phyloP scores from a whole-genome alignment of 2,888 invertebrate genomes.

The Phania funesta region DNA sequence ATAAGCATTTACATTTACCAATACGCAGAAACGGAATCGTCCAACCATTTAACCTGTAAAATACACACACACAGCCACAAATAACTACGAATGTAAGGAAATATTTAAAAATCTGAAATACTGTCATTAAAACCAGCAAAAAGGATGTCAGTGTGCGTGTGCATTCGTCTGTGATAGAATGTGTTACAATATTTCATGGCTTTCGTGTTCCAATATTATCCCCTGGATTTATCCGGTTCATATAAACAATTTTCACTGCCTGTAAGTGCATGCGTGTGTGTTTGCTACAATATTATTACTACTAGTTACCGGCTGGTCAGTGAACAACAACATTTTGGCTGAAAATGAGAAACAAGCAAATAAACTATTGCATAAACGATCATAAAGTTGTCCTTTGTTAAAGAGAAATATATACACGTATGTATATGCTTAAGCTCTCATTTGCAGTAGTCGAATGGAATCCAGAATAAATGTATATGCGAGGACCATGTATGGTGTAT shows the following conservation, averaged over 20 bases:
- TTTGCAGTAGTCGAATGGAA: neutral
- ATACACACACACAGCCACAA: neutral
- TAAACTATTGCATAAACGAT: conserved; percentile 2
- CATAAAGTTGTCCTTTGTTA: conserved; percentile 33
- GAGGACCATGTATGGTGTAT: conserved; percentile 13
- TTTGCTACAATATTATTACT: conserved; percentile 28
- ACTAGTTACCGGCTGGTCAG: conserved; percentile 39
- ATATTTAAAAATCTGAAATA: conserved; percentile 18
- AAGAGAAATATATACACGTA: neutral
- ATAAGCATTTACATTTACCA: conserved; percentile 2
- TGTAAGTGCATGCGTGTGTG: neutral
- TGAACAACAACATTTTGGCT: conserved; percentile 15
- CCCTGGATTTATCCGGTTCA: conserved; percentile 42
- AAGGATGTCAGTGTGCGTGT: neutral
- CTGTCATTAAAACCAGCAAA: conserved; percentile 2
- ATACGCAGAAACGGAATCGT: neutral
- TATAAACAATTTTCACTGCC: conserved; percentile 33
- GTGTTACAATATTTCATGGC: conserved; percentile 47
- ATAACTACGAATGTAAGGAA: conserved; percentile 16
- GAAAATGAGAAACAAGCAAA: neutral
- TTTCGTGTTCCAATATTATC: conserved; percentile 44
- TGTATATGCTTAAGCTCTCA: neutral
- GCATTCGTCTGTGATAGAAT: neutral
- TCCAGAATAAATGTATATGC: neutral
- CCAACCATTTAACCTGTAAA: neutral